Base-by-base conservation (phyloP, 2,797 vertebrate genomes). In the Pipistrellus pygmaeus region DNA sequence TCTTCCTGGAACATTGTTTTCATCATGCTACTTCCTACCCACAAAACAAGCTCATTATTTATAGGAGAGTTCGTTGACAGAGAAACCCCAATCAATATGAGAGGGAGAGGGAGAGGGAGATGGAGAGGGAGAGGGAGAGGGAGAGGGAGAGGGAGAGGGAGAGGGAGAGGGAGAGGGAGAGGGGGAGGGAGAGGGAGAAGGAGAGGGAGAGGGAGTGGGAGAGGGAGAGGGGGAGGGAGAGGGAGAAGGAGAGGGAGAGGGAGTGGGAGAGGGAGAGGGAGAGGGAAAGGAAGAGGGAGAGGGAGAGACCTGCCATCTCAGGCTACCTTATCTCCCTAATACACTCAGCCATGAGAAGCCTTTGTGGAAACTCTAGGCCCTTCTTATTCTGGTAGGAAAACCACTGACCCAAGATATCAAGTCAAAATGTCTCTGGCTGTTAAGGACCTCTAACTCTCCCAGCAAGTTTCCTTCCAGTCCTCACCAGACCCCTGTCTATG, bases 1-100 rank as follows among this genome's bases (percentile, higher is more conserved):
- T 35, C 68, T 73, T 94, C 38, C 10, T 32, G 21, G 93, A 90
- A 71, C 14, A 60, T 60, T 35, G 25, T 51, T 93, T 92, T 75
- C 9, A 83, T 25, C 23, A 62, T 44, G n/a, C 20, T 11, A 5
- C 21, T 90, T 89, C 35, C 41, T 21, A 17, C 8, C 13, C 32
- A 68, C 48, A 85, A 68, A 84, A 69, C 17, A 90, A 69, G 30
- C 11, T 69, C 23, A 57, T 27, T 75, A 57, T 53, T 46, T 84
- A 77, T 30, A 88, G 51, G 71, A 60, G 4, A 68, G 17, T 5
- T 41, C 20, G 85, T 32, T 20, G 41, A 72, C 55, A 78, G 20
- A 82, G 48, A 95, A 91, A 69, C 7, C 6, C 44, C 64, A 68
- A 17, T 82, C 18, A 8, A 10, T 53, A 17, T 3, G 20, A 60